Conservation (phyloP, 2,888 invertebrate genomes). For the Erebia aethiops region DNA sequence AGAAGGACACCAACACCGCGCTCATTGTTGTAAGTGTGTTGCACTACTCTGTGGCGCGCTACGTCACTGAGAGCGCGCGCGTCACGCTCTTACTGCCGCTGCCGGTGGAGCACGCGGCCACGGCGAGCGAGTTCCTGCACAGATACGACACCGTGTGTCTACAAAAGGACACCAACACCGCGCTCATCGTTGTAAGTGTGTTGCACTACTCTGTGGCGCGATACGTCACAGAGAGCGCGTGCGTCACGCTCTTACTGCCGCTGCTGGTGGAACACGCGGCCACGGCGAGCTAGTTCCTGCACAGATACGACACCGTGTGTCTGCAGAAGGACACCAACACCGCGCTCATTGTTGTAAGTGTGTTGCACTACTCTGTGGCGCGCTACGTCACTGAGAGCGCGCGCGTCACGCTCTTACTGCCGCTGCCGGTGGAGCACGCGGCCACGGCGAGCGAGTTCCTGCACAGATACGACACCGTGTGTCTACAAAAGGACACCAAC, state of each 20-base stretch:
- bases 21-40: slow-evolving; percentile 84
- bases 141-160: slow-evolving; percentile 89
- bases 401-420: slow-evolving; percentile 88
- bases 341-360: slow-evolving; percentile 86
- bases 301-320: slow-evolving; percentile 86
- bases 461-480: slow-evolving; percentile 86
- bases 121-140: slow-evolving; percentile 84
- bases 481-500: slow-evolving; percentile 90
- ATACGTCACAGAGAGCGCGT: slow-evolving; percentile 91
- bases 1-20: slow-evolving; percentile 90
- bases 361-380: background rate
- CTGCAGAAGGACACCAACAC: slow-evolving; percentile 91
- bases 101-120: slow-evolving; percentile 62
- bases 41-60: background rate
- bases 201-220: background rate
- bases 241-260: slow-evolving; percentile 88
- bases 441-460: slow-evolving; percentile 85
- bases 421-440: slow-evolving; percentile 53
- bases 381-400: slow-evolving; percentile 91
- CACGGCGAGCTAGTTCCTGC: slow-evolving; percentile 84
- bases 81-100: slow-evolving; percentile 86
- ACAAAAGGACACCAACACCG: slow-evolving; percentile 90
- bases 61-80: slow-evolving; percentile 93
- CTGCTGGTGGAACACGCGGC: slow-evolving; percentile 60
- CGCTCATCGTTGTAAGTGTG: slow-evolving; percentile 85